A percentile compares a stretch with the other conserved stretches of the same genome.
Evolutionary conservation across 2,113 vertebrate genomes (phyloP).

Genomic region (Hippopotamus amphibius): DNA sequence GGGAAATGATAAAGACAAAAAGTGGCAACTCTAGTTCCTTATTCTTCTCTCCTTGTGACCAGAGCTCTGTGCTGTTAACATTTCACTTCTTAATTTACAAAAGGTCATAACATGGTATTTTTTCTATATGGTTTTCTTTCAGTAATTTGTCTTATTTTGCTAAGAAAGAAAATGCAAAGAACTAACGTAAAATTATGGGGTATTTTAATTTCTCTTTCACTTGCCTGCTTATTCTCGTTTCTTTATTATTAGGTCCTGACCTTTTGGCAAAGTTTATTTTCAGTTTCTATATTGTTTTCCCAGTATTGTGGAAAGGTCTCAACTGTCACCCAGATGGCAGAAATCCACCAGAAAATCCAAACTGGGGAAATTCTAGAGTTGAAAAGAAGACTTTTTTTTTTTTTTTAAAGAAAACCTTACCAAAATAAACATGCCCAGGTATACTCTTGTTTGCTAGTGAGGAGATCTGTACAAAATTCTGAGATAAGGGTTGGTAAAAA

Average conservation of each 20-base stretch:
- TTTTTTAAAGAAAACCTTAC: not conserved
- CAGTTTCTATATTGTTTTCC: conserved; percentile 61
- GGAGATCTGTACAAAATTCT: not conserved
- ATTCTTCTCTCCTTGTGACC: not conserved
- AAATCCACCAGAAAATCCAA: conserved; percentile 62
- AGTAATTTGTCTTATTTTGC: not conserved
- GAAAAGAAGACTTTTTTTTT: not conserved
- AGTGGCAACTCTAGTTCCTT: not conserved
- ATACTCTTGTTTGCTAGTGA: not conserved
- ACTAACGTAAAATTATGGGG: not conserved
- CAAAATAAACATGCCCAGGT: not conserved
- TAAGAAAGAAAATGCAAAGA: not conserved
- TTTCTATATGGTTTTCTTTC: not conserved
- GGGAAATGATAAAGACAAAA: not conserved
- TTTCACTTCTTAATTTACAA: conserved; percentile 62
- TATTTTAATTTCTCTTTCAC: conserved; percentile 21
- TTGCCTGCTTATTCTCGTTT: not conserved
- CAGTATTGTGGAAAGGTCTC: conserved; percentile 7
- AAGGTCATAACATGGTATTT: not conserved
- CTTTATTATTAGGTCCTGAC: conserved; percentile 21
- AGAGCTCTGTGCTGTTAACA: not conserved
- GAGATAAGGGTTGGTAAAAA: not conserved
- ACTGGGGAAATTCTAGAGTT: conserved; percentile 45
- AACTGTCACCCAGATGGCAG: not conserved
- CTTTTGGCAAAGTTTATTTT: conserved; percentile 64